A percentile compares a stretch with the other conserved stretches of the same genome.
Evolutionary conservation across 1,140 invertebrate species (phyloP).

Genomic region (Cyclargus thomasi): DNA sequence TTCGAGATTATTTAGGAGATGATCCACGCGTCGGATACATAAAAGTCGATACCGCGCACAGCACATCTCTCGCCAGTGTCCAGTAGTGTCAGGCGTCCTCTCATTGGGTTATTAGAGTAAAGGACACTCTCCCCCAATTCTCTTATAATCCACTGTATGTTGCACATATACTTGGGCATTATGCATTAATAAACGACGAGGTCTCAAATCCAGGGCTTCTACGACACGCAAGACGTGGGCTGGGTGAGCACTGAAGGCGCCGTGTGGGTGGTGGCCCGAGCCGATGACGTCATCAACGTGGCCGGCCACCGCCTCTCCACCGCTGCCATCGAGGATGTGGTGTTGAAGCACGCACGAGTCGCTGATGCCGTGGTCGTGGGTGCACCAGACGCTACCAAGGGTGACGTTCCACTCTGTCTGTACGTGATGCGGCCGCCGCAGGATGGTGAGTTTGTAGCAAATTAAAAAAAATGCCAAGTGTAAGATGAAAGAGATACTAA

Average conservation of each 20-base stretch:
- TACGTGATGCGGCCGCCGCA: slow-evolving; percentile 82
- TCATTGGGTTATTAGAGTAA: too few species aligned
- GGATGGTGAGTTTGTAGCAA: slow-evolving; percentile 73
- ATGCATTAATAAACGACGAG: too few species aligned
- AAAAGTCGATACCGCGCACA: too few species aligned
- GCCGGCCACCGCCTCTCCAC: slow-evolving; percentile 93
- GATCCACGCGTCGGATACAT: too few species aligned
- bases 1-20: too few species aligned
- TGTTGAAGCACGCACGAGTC: slow-evolving; percentile 87
- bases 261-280: slow-evolving; percentile 90
- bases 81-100: too few species aligned
- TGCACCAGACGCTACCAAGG: slow-evolving; percentile 91
- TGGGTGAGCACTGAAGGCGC: slow-evolving; percentile 89
- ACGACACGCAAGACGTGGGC: slow-evolving; percentile 96
- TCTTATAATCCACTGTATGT: too few species aligned
- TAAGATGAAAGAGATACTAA: too few species aligned
- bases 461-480: too few species aligned
- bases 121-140: too few species aligned
- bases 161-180: too few species aligned
- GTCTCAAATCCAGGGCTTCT: slow-evolving; percentile 84
- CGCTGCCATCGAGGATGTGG: slow-evolving; percentile 90
- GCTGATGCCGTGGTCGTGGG: slow-evolving; percentile 92
- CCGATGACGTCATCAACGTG: slow-evolving; percentile 97
- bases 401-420: slow-evolving; percentile 91
- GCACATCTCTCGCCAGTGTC: too few species aligned